Percentiles rank a stretch among this genome's conserved stretches.
Conservation (phyloP, 2,113 vertebrate genomes). For the Dryoscopus gambensis region DNA sequence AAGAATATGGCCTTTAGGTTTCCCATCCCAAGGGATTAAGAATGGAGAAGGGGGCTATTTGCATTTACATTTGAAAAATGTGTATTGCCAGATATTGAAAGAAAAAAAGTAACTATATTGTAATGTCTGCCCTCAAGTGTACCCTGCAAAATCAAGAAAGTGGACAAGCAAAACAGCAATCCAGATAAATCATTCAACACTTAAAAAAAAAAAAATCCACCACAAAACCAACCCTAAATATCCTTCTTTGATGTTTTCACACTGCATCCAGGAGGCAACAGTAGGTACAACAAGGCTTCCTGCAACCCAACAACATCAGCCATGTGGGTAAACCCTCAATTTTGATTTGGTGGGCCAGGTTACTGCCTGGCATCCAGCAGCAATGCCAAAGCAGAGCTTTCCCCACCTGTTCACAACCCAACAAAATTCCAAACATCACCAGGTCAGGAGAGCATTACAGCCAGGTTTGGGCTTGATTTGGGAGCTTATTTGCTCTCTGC, state of each 20-base stretch:
- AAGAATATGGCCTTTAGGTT: slow-evolving; percentile 10
- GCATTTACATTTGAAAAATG: background rate
- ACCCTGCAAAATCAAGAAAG: background rate
- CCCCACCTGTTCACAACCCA: background rate
- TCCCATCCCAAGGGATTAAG: background rate
- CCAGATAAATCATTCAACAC: background rate
- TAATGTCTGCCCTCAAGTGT: background rate
- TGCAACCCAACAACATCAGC: background rate
- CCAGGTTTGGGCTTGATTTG: background rate
- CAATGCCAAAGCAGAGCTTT: background rate
- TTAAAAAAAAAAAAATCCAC: background rate
- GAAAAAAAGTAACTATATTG: background rate
- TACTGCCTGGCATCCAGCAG: background rate
- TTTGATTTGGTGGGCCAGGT: background rate
- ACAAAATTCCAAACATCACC: background rate
- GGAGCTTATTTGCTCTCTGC: background rate
- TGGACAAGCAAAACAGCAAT: background rate
- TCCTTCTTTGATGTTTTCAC: background rate
- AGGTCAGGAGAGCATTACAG: background rate
- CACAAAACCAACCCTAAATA: background rate
- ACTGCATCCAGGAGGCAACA: background rate
- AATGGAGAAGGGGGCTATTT: background rate
- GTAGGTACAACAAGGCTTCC: background rate
- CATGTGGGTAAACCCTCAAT: background rate
- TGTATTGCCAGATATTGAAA: background rate